Percentiles rank a stretch among this genome's conserved stretches.
Conservation (phyloP, 2,113 vertebrate species). For the Galemys pyrenaicus region DNA sequence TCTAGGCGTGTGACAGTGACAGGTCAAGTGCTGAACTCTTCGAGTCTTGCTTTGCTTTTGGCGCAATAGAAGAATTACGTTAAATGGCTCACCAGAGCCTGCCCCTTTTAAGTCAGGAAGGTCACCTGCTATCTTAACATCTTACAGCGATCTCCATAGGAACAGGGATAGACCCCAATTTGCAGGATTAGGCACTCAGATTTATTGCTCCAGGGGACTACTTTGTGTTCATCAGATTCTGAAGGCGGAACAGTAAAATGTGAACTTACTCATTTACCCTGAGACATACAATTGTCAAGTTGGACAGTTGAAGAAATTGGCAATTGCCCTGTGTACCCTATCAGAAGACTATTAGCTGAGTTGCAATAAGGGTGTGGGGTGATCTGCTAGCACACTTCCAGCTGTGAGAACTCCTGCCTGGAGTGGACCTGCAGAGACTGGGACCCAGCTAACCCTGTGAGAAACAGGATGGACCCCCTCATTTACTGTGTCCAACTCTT, state of each 20-base stretch:
- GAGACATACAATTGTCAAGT: not conserved
- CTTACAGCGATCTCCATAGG: not conserved
- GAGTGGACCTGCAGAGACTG: not conserved
- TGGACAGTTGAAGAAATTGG: not conserved
- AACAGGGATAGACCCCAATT: not conserved
- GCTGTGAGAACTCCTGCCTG: not conserved
- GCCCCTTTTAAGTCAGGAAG: not conserved
- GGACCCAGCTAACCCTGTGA: not conserved
- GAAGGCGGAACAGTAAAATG: not conserved
- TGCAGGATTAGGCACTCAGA: not conserved
- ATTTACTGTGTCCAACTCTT: not conserved
- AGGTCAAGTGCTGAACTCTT: not conserved
- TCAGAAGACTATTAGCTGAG: not conserved
- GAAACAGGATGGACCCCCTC: not conserved
- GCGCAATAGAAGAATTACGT: not conserved
- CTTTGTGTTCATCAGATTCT: not conserved
- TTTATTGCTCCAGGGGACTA: not conserved
- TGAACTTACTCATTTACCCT: not conserved
- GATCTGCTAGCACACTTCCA: not conserved
- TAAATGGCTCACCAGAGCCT: not conserved
- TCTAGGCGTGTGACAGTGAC: not conserved
- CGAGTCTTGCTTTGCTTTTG: not conserved
- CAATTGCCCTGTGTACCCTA: not conserved
- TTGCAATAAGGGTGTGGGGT: not conserved
- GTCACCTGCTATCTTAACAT: not conserved